phyloP scores from a whole-genome alignment of 2,888 invertebrate species.

The Caenorhabditis becei region DNA sequence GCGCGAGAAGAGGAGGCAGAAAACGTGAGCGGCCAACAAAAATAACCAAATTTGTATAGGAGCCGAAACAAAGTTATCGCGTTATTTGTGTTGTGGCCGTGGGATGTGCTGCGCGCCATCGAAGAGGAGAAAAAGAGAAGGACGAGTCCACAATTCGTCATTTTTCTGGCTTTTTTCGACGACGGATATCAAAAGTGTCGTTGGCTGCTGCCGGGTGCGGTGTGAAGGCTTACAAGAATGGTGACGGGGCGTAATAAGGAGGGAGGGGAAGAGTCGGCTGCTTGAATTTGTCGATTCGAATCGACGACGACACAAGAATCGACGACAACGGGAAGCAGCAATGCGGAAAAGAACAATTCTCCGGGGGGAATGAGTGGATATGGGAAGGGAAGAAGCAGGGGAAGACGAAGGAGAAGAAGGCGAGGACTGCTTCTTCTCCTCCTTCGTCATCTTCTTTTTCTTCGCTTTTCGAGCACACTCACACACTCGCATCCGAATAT shows the following conservation, averaged over 20 bases:
- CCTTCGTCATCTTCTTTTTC: slow-evolving; percentile 33
- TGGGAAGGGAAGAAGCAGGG: slow-evolving; percentile 25
- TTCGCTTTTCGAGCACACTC: slow-evolving; percentile 30
- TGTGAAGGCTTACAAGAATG: not conserved
- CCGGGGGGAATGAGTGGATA: slow-evolving; percentile 57
- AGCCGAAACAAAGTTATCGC: slow-evolving; percentile 66
- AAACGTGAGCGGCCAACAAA: slow-evolving; percentile 54
- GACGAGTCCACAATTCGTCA: slow-evolving; percentile 57
- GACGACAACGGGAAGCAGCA: slow-evolving; percentile 37
- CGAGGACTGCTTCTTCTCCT: slow-evolving; percentile 26
- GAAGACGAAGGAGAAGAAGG: slow-evolving; percentile 26
- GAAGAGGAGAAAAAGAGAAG: slow-evolving; percentile 25
- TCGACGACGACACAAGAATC: slow-evolving; percentile 30
- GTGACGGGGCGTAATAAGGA: not conserved
- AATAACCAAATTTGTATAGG: slow-evolving; percentile 63
- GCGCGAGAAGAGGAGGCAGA: not conserved
- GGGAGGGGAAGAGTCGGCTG: slow-evolving; percentile 10
- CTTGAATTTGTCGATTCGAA: slow-evolving; percentile 46
- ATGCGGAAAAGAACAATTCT: slow-evolving; percentile 60
- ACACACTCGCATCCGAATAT: slow-evolving; percentile 34
- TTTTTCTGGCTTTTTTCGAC: slow-evolving; percentile 47
- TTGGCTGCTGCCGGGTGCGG: not conserved
- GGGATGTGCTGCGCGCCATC: slow-evolving; percentile 19
- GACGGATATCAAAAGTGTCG: slow-evolving; percentile 30
- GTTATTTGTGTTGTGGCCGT: slow-evolving; percentile 61